phyloP scores from a whole-genome alignment of 2,797 vertebrate species.

The Pangasius mekongensis region DNA sequence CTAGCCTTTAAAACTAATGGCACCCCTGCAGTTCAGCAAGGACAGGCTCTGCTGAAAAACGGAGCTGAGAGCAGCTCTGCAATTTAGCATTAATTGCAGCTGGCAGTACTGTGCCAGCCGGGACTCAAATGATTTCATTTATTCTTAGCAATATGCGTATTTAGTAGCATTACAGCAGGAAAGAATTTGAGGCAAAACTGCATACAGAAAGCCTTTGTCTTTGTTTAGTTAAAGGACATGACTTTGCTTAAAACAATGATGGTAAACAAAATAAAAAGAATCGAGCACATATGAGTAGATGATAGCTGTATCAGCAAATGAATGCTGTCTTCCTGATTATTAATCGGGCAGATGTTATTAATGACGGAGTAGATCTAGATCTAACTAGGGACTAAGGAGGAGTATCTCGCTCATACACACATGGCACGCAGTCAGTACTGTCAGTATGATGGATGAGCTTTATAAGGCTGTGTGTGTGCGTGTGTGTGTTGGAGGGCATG shows the following conservation, averaged over 20 bases:
- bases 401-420: slow-evolving; percentile 27
- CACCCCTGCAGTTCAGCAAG: slow-evolving; percentile 29
- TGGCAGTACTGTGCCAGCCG: neutral
- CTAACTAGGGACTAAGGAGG: neutral
- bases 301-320: slow-evolving; percentile 5
- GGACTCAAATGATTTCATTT: neutral
- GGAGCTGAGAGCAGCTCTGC: neutral
- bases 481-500: neutral
- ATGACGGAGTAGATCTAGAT: neutral
- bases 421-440: slow-evolving; percentile 10
- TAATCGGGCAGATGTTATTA: no score
- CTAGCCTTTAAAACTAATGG: slow-evolving; percentile 21
- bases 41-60: neutral
- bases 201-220: neutral
- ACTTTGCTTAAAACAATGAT: neutral
- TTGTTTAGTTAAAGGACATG: neutral
- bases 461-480: neutral
- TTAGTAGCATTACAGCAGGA: neutral
- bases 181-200: neutral
- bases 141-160: neutral
- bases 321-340: slow-evolving; percentile 11
- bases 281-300: neutral
- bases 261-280: neutral
- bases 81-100: neutral
- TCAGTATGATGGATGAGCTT: slow-evolving; percentile 41